Evolutionary conservation across 1,140 invertebrate species (phyloP), one percentile per base, ranked within the genome.

Genomic region (Trypoxylus dichotomus): DNA sequence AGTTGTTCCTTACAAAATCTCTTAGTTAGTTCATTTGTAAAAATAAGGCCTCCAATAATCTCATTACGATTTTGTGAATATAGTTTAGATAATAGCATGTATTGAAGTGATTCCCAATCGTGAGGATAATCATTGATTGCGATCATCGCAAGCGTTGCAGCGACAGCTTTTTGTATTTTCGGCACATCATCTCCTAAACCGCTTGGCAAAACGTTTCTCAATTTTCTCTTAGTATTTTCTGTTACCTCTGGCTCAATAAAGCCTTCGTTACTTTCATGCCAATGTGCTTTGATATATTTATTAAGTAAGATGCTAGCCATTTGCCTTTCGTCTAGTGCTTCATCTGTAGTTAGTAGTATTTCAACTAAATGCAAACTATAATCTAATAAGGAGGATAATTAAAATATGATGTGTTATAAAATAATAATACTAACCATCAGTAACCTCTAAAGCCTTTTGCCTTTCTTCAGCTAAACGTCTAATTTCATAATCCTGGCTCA

Each of bases 381-480:
- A 74, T 78, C 77, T 78, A 72, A 72, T 37, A 75, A 19, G 3
- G 19, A 19, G 19, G 43, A 10, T 47, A 54, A 10, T 47, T 3
- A 21, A 21, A 42, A 42, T 75, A 15, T 47, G 32, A 29, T 68
- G 10, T 27, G 24, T 13, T 68, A 37, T 73, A 6, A 54, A 75
- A 75, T 75, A 10, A 25, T 47, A 15, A 25, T 25, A 75, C 37
- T 54, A 60, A 78, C 77, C 77, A 24, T 78, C 77, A 19, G 74
- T 78, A 11, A 78, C 74, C 73, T 78, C 77, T 27, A 78, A 63
- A 27, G 77, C 77, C 41, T 78, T 78, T n/a, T 78, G 74, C 11
- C 77, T 15, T 27, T 78, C 77, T 32, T 78, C 77, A 3, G 77
- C 77, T 25, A 78, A 24, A 10, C 60, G 29, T 11, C 72, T 68